Evolutionary conservation across 2,113 vertebrate species (phyloP), one percentile per base, ranked within the genome.

Genomic region (Ochotona curzoniae): DNA sequence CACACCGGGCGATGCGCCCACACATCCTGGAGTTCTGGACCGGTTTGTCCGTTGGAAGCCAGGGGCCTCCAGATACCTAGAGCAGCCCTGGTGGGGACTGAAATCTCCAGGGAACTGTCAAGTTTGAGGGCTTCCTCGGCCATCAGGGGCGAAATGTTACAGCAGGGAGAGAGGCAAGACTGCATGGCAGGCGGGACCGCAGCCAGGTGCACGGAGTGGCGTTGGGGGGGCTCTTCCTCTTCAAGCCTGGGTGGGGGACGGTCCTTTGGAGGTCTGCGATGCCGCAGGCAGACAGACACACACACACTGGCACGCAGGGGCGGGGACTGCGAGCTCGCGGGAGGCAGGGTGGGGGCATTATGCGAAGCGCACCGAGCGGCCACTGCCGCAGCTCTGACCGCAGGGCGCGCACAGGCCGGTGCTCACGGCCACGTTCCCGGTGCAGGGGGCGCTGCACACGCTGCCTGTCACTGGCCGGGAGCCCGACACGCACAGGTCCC

Each of bases 381-480:
- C 0, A 8, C 86, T 61, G n/a, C 90, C 44, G 1, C 86, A 82
- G 49, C 38, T 87, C 44, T 61, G 94, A 20, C 83, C 47, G 8
- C 89, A 89, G 83, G 96, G 93, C 0, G 47, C 49, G 0, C 91
- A 69, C 80, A 51, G 9, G 13, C 92, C 44, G 0, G 93, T 93
- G 87, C 80, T 86, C 83, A 83, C 83, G 0, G 76, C 83, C 71
- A 96, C 2, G n/a, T 95, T 96, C 10, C 96, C 13, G 9, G 32
- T 93, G 80, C 94, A 89, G 4, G 28, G 91, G 66, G 75, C 28
- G 23, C 86, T 90, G 94, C 94, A 95, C 78, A 13, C 21, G 1
- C 85, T 92, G 78, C 92, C 87, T 0, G 64, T 93, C 69, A 93
- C 79, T 0, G 83, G 91, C 74, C 17, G 3, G 26, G 93, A 92